These are phyloP conservation scores for Elachura formosa DNA, from an alignment of 2,113 vertebrate genomes.

Conservation along the genomic window DNA sequence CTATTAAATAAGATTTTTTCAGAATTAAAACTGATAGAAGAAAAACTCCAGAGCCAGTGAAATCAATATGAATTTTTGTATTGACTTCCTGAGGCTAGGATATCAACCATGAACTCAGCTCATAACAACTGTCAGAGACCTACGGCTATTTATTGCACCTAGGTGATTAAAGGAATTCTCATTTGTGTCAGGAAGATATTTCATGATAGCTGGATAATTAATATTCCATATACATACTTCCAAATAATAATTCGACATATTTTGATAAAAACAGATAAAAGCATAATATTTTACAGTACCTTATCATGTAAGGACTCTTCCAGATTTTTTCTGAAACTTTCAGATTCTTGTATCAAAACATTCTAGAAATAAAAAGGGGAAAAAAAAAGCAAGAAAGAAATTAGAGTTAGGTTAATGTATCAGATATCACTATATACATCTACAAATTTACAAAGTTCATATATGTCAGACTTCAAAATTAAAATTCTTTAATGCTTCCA, in stretches of 20 bases:
- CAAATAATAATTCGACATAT: not conserved
- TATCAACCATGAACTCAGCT: not conserved
- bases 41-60: not conserved
- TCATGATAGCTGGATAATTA: not conserved
- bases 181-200: not conserved
- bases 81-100: not conserved
- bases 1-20: not conserved
- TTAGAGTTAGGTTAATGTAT: not conserved
- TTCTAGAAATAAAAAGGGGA: conserved; percentile 75
- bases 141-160: not conserved
- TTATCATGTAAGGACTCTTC: conserved; percentile 97
- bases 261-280: not conserved
- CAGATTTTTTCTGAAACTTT: conserved; percentile 94
- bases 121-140: not conserved
- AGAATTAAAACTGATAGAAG: not conserved
- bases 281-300: conserved; percentile 65
- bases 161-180: not conserved
- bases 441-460: not conserved
- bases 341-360: conserved; percentile 94
- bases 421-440: not conserved
- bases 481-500: not conserved
- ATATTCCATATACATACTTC: not conserved
- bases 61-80: not conserved
- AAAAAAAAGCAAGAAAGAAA: not conserved
- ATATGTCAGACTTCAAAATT: not conserved